Base-by-base conservation (phyloP, 2,113 vertebrate genomes). In the Silurus asotus region DNA sequence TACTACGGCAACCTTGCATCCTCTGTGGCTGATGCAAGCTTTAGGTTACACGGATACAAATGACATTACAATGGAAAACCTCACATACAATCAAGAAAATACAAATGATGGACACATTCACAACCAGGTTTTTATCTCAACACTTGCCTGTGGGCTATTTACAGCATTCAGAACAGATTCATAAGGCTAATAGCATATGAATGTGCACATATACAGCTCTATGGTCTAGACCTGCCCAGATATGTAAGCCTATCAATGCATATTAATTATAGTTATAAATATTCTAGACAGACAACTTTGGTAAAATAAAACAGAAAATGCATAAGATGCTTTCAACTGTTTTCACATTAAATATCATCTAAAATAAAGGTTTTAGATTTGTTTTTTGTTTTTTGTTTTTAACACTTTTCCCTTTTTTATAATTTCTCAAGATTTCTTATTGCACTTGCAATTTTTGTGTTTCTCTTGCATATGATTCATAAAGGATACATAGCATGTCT, bases 241-340 rank as follows among this genome's bases (percentile, higher is more conserved):
- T 67, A 19, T 17, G 51, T 49, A 74, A 74, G 8, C 45, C 20
- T 75, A 75, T 88, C 77, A 84, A 65, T 64, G 56, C 83, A 62
- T 70, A 72, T 70, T 70, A 55, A 59, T 45, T 78, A 53, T 51
- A 74, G 74, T 86, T 61, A 84, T 86, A 89, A 79, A 87, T 86
- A 88, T 88, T 84, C 83, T 82, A 82, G 84, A 64, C 14, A 65
- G 59, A 74, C 45, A 74, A 20, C 59, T 85, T 45, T 37, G 37
- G 59, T 10, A 23, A n/a, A 62, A 67, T 85, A 4, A 4, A 74
- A 70, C 25, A 72, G 3, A 59, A 86, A 55, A 67, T 78, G 19
- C 8, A 13, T 8, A 55, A 37, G 15, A 65, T 82, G 74, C 17
- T 83, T 64, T 56, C 65, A 69, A 13, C n/a, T 74, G 11, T 55